Percentiles rank a stretch among this genome's conserved stretches.
Evolutionary conservation across 2,888 invertebrate genomes (phyloP).

Genomic region (Lymantria monacha): DNA sequence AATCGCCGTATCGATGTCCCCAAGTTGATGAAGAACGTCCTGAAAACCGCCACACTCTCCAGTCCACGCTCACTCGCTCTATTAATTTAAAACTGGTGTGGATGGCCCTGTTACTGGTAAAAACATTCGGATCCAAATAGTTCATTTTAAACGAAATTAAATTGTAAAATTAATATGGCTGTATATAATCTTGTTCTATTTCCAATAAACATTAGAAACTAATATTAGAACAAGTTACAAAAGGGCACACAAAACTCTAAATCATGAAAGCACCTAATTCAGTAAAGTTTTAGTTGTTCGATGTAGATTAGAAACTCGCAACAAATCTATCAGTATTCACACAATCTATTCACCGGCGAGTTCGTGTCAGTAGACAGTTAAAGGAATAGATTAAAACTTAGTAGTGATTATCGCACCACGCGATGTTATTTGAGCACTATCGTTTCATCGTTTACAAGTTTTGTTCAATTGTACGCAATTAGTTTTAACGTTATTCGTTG

Average conservation of each 20-base stretch:
- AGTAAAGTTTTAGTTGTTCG: background rate
- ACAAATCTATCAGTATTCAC: conserved; percentile 24
- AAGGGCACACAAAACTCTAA: background rate
- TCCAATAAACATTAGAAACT: too few species aligned
- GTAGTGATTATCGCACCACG: conserved; percentile 21
- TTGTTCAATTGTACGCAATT: conserved; percentile 2
- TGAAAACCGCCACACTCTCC: too few species aligned
- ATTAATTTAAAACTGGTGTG: too few species aligned
- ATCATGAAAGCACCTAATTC: background rate
- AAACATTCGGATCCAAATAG: too few species aligned
- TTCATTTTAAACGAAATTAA: too few species aligned
- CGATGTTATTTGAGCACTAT: conserved; percentile 7
- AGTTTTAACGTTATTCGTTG: background rate
- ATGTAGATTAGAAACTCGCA: conserved; percentile 11
- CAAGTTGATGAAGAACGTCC: too few species aligned
- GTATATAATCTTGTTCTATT: too few species aligned
- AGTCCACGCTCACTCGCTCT: too few species aligned
- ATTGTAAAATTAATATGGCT: too few species aligned
- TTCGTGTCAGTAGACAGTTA: conserved; percentile 37
- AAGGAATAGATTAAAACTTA: conserved; percentile 44
- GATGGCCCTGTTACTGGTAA: too few species aligned
- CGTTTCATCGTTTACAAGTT: conserved; percentile 6
- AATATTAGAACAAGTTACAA: background rate
- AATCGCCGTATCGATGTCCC: too few species aligned
- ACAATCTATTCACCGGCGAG: background rate